These are phyloP conservation scores for Peromyscus polionotus DNA, from an alignment of 2,113 vertebrate species.

Conservation along the genomic window DNA sequence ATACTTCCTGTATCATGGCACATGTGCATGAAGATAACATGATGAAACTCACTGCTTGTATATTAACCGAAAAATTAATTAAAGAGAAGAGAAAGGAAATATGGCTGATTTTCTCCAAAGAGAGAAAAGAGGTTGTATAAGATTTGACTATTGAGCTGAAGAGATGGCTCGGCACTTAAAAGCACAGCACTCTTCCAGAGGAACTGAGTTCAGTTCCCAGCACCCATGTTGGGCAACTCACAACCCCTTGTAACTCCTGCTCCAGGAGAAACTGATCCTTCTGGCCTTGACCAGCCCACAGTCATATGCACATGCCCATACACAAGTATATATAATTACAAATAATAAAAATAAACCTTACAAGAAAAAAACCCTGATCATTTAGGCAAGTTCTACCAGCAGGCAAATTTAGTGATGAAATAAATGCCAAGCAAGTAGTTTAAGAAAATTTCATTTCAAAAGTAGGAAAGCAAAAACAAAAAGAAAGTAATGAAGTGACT, in stretches of 20 bases:
- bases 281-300: neutral
- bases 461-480: neutral
- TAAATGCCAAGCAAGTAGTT: neutral
- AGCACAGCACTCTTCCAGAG: neutral
- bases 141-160: neutral
- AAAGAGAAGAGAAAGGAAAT: neutral
- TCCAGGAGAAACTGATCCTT: neutral
- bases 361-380: neutral
- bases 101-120: neutral
- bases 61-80: neutral
- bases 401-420: slow-evolving; percentile 27
- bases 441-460: slow-evolving; percentile 40
- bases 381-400: slow-evolving; percentile 3
- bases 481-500: neutral
- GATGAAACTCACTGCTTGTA: neutral
- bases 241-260: neutral
- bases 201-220: neutral
- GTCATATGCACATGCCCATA: neutral
- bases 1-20: neutral
- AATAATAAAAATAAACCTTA: neutral
- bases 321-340: neutral
- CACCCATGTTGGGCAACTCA: neutral
- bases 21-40: neutral
- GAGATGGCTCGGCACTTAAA: neutral
- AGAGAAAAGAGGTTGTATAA: neutral